These are phyloP conservation scores for Pogonomyrmex barbatus DNA, from an alignment of 1,140 invertebrate species.

Conservation along the genomic window DNA sequence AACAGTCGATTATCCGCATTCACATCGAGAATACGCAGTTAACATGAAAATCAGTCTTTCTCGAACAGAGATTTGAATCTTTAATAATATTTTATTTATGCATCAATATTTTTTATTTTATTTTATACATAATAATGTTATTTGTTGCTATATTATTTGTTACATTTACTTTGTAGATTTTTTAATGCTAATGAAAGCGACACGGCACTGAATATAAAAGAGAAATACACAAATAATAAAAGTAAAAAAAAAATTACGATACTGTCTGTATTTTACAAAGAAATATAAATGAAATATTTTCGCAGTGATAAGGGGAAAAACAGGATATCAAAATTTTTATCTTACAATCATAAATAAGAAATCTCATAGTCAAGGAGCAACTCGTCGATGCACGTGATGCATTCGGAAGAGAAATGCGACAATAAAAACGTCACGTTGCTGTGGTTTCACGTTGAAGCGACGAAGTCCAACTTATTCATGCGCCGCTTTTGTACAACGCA, in stretches of 20 bases:
- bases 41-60: background rate
- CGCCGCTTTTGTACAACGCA: constrained; percentile 56
- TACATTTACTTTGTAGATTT: background rate
- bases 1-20: background rate
- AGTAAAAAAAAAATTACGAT: background rate
- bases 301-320: background rate
- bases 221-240: background rate
- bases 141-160: constrained; percentile 1
- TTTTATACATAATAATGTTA: too few species aligned
- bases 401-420: constrained; percentile 23
- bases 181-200: background rate
- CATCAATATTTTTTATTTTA: background rate
- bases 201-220: background rate
- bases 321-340: background rate
- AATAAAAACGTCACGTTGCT: constrained; percentile 27
- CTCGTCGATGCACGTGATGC: constrained; percentile 16
- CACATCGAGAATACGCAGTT: background rate
- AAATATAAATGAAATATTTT: background rate
- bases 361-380: background rate
- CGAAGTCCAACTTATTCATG: constrained; percentile 64
- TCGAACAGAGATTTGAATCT: background rate
- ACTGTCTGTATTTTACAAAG: background rate
- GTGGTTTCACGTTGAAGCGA: constrained; percentile 29
- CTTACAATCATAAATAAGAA: background rate
- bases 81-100: background rate